A percentile compares a stretch with the other conserved stretches of the same genome.
Evolutionary conservation across 2,797 vertebrate genomes (phyloP).

Genomic region (Sebastes dallii): DNA sequence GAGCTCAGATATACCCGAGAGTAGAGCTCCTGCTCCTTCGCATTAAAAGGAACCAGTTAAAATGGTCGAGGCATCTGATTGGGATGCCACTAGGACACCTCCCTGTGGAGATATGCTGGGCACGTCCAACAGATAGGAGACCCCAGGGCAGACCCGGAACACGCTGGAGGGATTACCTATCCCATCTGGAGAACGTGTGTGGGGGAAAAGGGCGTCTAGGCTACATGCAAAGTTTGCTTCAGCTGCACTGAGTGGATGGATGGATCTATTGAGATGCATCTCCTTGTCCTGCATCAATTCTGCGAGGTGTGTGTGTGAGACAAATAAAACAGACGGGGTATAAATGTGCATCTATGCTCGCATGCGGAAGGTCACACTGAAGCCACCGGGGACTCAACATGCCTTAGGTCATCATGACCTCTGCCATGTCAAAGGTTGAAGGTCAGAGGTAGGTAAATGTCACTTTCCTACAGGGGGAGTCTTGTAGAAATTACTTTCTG

Average conservation of each 20-base stretch:
- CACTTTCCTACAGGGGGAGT: not conserved
- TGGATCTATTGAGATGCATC: not conserved
- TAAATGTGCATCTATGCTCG: not conserved
- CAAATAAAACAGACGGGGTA: not conserved
- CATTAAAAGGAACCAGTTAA: slow-evolving; percentile 14
- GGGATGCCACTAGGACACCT: not conserved
- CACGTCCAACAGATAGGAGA: slow-evolving; percentile 36
- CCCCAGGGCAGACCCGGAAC: slow-evolving; percentile 18
- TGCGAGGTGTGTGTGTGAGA: not conserved
- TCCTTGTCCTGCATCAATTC: not conserved
- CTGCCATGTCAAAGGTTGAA: slow-evolving; percentile 6
- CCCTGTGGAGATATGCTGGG: slow-evolving; percentile 17
- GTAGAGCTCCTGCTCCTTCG: not conserved
- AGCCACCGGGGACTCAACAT: not conserved
- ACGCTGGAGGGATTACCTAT: slow-evolving; percentile 39
- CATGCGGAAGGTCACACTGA: not conserved
- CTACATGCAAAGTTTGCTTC: slow-evolving; percentile 1
- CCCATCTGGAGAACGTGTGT: slow-evolving; percentile 21
- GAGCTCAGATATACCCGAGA: not conserved
- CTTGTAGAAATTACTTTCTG: not conserved
- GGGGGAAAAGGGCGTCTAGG: slow-evolving; percentile 1
- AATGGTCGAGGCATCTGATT: not conserved
- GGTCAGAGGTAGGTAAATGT: not conserved
- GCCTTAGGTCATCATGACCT: not conserved
- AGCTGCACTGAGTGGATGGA: not conserved